Evolutionary conservation across 92 coral and sea anemone species (phyloP).

Genomic region (Metridium senile): DNA sequence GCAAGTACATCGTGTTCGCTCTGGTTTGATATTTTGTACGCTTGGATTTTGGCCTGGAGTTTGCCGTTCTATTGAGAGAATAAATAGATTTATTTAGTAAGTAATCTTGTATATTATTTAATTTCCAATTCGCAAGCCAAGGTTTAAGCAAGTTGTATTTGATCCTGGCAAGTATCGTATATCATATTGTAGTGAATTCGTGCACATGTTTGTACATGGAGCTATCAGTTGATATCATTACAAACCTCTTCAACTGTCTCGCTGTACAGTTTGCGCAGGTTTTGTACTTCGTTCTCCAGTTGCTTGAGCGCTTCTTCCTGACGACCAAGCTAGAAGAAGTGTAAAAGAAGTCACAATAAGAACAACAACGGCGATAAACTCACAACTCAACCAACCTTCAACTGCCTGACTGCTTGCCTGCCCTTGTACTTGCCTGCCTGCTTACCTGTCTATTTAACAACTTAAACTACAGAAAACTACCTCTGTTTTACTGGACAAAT

Average conservation of each 20-base stretch:
- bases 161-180: no score
- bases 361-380: no score
- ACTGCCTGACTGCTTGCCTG: constrained; percentile 2
- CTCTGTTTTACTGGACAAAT: neutral
- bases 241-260: constrained; percentile 92
- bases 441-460: constrained; percentile 2
- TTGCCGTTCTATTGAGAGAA: constrained; percentile 78
- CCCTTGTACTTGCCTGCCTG: neutral
- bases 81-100: neutral
- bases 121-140: no score
- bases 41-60: constrained; percentile 92
- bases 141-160: no score
- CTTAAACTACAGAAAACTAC: neutral
- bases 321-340: constrained; percentile 61
- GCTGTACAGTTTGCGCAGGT: constrained; percentile 69
- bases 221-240: neutral
- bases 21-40: constrained; percentile 93
- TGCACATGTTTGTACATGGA: no score
- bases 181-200: no score
- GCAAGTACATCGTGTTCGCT: constrained; percentile 94
- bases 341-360: no score
- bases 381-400: no score
- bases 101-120: no score
- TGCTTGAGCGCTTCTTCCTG: constrained; percentile 74
- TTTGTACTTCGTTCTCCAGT: constrained; percentile 76